Conservation (phyloP, 2,888 invertebrate species). For the Parthenolecanium corni region DNA sequence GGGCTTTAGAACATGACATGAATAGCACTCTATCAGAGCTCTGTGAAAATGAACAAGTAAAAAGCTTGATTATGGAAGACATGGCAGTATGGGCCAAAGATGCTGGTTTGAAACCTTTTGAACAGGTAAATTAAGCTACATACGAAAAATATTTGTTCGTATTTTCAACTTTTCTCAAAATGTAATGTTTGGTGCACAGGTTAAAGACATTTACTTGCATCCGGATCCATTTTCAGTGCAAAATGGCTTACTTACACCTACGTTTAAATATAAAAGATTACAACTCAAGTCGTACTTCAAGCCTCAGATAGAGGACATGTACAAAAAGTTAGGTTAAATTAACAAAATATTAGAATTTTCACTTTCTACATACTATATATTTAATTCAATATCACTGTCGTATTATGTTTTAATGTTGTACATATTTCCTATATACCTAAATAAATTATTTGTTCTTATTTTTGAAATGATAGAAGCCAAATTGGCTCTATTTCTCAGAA, state of each 20-base stretch:
- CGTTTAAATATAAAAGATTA: conserved; percentile 87
- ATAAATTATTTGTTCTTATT: too few species aligned
- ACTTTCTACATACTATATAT: too few species aligned
- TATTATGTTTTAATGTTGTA: too few species aligned
- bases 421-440: too few species aligned
- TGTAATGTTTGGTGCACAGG: conserved; percentile 45
- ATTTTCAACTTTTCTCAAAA: not conserved
- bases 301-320: conserved; percentile 88
- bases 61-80: conserved; percentile 76
- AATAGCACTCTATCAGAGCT: conserved; percentile 75
- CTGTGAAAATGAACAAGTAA: conserved; percentile 75
- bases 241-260: conserved; percentile 91
- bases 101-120: conserved; percentile 86
- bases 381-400: too few species aligned
- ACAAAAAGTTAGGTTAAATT: conserved; percentile 55
- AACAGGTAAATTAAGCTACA: conserved; percentile 56
- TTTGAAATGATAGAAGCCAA: too few species aligned
- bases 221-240: conserved; percentile 93
- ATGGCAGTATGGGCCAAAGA: conserved; percentile 80
- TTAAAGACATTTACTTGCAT: conserved; percentile 87
- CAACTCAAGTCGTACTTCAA: conserved; percentile 83
- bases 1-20: conserved; percentile 77
- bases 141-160: not conserved
- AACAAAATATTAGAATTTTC: too few species aligned
- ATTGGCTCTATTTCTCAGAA: too few species aligned